phyloP scores from a whole-genome alignment of 2,113 vertebrate species.

The Trichomycterus rosablanca region DNA sequence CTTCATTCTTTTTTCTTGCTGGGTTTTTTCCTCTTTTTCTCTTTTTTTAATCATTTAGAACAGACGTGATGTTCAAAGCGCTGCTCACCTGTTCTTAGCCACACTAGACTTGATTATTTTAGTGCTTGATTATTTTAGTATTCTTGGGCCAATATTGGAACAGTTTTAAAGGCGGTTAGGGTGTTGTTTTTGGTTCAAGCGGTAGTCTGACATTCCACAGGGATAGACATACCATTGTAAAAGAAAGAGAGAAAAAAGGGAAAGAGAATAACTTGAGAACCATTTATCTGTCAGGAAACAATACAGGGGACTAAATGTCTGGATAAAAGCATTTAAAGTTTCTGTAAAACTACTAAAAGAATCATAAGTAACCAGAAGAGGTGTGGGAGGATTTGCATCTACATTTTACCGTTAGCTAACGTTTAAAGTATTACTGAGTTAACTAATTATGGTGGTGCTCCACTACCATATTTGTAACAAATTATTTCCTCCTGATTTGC shows the following conservation, averaged over 20 bases:
- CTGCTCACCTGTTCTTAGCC: conserved; percentile 15
- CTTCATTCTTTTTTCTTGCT: conserved; percentile 7
- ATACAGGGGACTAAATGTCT: no score
- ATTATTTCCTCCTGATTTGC: conserved; percentile 1
- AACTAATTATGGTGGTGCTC: conserved; percentile 8
- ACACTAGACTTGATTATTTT: not conserved
- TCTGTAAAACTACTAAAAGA: not conserved
- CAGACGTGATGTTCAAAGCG: not conserved
- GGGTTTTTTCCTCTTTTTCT: not conserved
- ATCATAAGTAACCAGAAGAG: not conserved
- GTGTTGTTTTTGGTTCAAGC: conserved; percentile 53
- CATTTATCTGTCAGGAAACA: conserved; percentile 1
- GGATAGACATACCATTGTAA: conserved; percentile 34
- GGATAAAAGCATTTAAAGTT: no score
- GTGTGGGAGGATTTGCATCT: not conserved
- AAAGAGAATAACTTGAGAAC: not conserved
- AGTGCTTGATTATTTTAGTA: conserved; percentile 21
- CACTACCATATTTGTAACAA: not conserved
- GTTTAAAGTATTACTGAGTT: conserved; percentile 11
- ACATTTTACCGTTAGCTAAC: conserved; percentile 20
- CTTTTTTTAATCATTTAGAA: not conserved
- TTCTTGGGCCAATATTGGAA: not conserved
- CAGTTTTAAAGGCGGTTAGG: conserved; percentile 24
- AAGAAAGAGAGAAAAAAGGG: conserved; percentile 15
- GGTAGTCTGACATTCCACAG: conserved; percentile 53